Base-by-base conservation (phyloP, 2,888 invertebrate genomes). In the Ctenicera cuprea region DNA sequence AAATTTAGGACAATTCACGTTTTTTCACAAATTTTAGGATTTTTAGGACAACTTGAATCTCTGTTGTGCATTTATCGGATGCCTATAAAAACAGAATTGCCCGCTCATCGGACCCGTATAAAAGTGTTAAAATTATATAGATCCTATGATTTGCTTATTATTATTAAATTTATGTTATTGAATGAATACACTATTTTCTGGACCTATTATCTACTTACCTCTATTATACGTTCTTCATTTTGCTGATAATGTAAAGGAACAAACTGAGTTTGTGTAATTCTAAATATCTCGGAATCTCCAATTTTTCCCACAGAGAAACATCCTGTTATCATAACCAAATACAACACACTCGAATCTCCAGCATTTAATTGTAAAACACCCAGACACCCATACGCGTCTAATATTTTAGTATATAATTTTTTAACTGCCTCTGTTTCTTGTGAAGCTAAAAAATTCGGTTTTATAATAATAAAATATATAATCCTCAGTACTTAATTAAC, bases 301-400 rank as follows among this genome's bases (percentile, higher is more conserved):
- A 99, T 93, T 89, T 98, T 98, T 9, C 99, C 99, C 77, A 98
- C 94, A 8, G 98, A 99, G 80, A 97, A 93, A 87, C 98, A 99
- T 38, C 98, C 97, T 12, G 96, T 98, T 65, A 99, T 95, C 83
- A 98, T 91, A 8, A 98, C 96, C 70, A 99, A 90, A 83, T 97
- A 98, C 61, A 96, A 89, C 66, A 96, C 90, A 41, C 94, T 94
- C 83, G 91, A 93, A 85, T 96, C 95, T 62, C 95, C 95, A 73
- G 94, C 93, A 87, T 95, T 94, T 54, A 96, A 87, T 83, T 97
- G 96, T 0, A 99, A 90, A 1, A 98, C 97, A 52, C 99, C 99
- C 68, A 99, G 89, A 84, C 98, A 97, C 26, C 98, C 98, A 87
- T 99, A 98, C 0, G 97, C 97, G 88, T 99, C 99, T 65, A 95